Evolutionary conservation across 2,797 vertebrate genomes (phyloP), one percentile per base, ranked within the genome.

Genomic region (Chloroceryle inda): DNA sequence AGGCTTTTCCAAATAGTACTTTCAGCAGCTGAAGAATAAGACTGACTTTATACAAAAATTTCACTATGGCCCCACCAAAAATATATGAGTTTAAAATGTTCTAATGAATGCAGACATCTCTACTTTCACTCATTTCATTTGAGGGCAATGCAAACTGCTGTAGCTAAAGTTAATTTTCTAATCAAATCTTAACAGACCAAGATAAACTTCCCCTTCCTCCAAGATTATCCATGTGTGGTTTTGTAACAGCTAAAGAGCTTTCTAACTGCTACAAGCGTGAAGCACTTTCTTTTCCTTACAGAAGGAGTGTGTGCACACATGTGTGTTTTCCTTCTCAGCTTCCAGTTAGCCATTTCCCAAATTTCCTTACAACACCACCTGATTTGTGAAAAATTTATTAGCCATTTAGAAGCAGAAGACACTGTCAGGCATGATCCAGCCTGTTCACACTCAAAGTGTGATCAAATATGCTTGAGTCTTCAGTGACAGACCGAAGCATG

Each of bases 231-330:
- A 56, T 9, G 56, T 11, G 13, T 59, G 9, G 13, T 40, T 93
- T 86, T 79, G 47, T 40, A 93, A 37, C 11, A 87, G 50, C 19
- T 91, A 74, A 92, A 55, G 29, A 89, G 29, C 13, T 61, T 74
- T 56, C 21, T 37, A 77, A 74, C 16, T 45, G 67, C 42, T 42
- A 42, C 61, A 86, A 44, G 11, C 18, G 8, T 53, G 35, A 79
- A 89, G 35, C 29, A 67, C 19, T 66, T 62, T 31, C 5, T 40
- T 66, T 74, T 61, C 27, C 55, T 66, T 21, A 14, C 15, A 77
- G 45, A 62, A 27, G 16, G 35, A 7, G 22, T 26, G 47, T 2
- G 2, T 10, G 5, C 11, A 18, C 4, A 6, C 9, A 6, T 19
- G 19, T 2, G 1, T 2, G 5, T 62, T 63, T 79, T 89, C 13